Evolutionary conservation across 1,140 invertebrate species (phyloP), one percentile per base, ranked within the genome.

Genomic region (Drosophila orosa): DNA sequence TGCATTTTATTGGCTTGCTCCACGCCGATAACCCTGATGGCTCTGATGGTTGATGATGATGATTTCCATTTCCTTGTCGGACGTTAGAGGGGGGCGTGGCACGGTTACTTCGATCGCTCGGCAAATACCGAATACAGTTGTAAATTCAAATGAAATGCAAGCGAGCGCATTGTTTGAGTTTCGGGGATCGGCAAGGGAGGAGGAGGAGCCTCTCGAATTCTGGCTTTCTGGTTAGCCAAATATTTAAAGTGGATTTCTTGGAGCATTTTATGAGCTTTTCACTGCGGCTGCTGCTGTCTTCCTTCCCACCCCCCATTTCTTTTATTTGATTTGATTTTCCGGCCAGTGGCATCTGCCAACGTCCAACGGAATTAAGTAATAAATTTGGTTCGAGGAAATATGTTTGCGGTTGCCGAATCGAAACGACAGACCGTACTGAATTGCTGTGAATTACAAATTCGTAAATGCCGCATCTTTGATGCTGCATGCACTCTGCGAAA

Each of bases 81-180:
- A 8, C 8, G 12, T 4, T 15, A 1, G 22, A 13, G 22, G 35
- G 50, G 31, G 78, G 55, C 57, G 55, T 56, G 56, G 63, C 44
- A 52, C 33, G 33, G 80, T 72, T 85, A 80, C 78, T 82, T 74
- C 71, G 80, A 84, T 80, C 80, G 76, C 61, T 63, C 61, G 5
- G 15, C 27, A 74, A 74, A 74, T 74, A 65, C 72, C 61, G 61
- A 86, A 82, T 82, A 82, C 83, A 87, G 84, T 89, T 89, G 83
- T 89, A 87, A 87, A 87, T 87, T 87, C 84, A 87, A 87, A 87
- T 87, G 83, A 87, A 87, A 87, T 87, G 84, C 83, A 87, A 80
- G 76, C 80, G 67, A 78, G 71, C 72, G 76, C 83, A 87, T 83
- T 83, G 83, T 82, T 79, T 69, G 66, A 75, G 59, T 63, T 62